Evolutionary conservation across 2,888 invertebrate genomes (phyloP), one percentile per base, ranked within the genome.

Genomic region (Rhodophaea formosa): DNA sequence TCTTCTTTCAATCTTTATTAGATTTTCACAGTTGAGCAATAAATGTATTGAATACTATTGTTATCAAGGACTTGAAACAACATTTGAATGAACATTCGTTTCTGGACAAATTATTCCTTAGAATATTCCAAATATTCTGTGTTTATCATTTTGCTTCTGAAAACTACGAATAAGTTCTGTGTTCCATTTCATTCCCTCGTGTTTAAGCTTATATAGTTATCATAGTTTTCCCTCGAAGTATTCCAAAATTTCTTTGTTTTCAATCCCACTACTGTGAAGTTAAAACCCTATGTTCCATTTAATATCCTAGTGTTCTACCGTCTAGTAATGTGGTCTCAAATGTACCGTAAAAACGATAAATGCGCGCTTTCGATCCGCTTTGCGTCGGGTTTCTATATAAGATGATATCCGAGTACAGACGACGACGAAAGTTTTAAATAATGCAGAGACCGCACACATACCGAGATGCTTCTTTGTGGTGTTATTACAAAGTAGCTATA

Each of bases 331-430:
- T 75, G 73, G 79, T 70, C 71, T 66, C 68, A 73, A 64, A 65
- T 74, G 66, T 63, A 64, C 59, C 62, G 67, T 74, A 84, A 85
- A 87, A 87, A 86, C 76, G 70, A 75, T 79, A 78, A 77, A 81
- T 76, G 67, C 75, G 77, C 84, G 86, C 88, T 90, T 89, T 90
- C 89, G 78, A 87, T 88, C 88, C 84, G 85, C 78, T 60, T 69
- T 66, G 64, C 72, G 72, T 71, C 84, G 65, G 82, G 87, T 87
- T 89, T 88, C 87, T 84, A 84, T 80, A 77, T 82, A 70, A 74
- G 76, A 80, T 80, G 75, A 75, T 74, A 78, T 69, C 67, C 67
- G 66, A 68, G 79, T 80, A 83, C 77, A 75, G 61, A 77, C 71
- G 66, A 63, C 65, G 57, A 68, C 69, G 62, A 71, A 77, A 72